Conservation (phyloP, 2,113 vertebrate genomes). For the Cricetomys ansorgei region DNA sequence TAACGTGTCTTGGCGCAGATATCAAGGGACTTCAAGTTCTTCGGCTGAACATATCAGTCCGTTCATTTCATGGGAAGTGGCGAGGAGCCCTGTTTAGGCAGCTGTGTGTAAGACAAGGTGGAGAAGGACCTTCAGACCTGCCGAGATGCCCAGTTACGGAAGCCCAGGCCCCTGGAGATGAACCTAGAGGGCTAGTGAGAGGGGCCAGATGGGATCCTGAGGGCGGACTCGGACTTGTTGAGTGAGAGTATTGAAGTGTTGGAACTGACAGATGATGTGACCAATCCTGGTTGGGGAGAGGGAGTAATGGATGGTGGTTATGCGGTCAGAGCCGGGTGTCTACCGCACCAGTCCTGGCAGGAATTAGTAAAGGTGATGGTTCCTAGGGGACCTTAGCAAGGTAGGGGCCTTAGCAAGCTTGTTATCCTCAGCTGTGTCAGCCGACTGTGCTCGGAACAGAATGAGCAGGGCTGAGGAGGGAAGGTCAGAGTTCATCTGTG, state of each 20-base stretch:
- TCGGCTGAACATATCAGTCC: neutral
- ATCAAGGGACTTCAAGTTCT: neutral
- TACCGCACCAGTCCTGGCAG: neutral
- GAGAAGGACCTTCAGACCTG: neutral
- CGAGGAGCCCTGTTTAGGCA: neutral
- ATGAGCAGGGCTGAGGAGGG: neutral
- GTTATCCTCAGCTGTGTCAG: neutral
- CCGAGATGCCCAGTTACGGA: neutral
- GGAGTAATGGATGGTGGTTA: rapidly evolving
- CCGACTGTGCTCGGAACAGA: neutral
- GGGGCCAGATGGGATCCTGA: too few species aligned
- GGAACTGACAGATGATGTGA: too few species aligned
- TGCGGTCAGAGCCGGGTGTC: neutral
- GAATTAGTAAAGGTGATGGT: neutral
- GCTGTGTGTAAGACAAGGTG: neutral
- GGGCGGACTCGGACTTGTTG: neutral
- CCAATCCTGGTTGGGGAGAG: neutral
- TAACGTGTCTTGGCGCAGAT: neutral
- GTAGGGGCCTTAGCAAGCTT: neutral
- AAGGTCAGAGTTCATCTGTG: neutral
- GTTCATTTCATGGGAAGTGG: neutral
- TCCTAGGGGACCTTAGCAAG: too few species aligned
- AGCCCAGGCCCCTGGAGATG: neutral
- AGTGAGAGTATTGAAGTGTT: neutral
- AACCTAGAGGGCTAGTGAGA: neutral